These are phyloP conservation scores for Zosterops pallidus DNA, from an alignment of 2,113 vertebrate genomes.

Conservation along the genomic window DNA sequence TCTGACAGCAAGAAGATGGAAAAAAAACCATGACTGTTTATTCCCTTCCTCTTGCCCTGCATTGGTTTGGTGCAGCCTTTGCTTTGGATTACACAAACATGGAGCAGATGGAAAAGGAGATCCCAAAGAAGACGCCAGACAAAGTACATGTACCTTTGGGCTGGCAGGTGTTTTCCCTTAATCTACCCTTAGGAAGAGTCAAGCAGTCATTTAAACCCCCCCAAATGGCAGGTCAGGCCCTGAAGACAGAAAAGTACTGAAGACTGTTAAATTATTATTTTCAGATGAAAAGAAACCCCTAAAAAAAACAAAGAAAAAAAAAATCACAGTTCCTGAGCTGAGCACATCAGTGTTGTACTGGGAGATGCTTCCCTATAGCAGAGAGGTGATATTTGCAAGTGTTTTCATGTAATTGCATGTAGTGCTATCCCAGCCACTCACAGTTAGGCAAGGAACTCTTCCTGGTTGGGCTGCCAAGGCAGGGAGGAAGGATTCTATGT, in stretches of 20 bases:
- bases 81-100: neutral
- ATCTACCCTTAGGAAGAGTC: neutral
- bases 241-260: neutral
- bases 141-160: neutral
- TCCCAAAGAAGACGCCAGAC: neutral
- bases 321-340: neutral
- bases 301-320: neutral
- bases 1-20: constrained; percentile 15
- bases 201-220: neutral
- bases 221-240: neutral
- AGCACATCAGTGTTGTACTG: neutral
- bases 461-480: neutral
- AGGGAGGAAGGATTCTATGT: neutral
- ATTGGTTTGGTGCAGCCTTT: neutral
- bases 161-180: neutral
- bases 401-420: neutral
- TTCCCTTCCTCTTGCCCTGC: constrained; percentile 40
- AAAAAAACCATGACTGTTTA: constrained; percentile 43
- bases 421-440: neutral
- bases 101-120: neutral
- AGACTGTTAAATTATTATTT: neutral
- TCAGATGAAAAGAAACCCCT: neutral
- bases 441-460: neutral
- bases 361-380: neutral
- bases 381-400: neutral